phyloP scores from a whole-genome alignment of 2,888 invertebrate genomes.

The Agapetus fuscipes region DNA sequence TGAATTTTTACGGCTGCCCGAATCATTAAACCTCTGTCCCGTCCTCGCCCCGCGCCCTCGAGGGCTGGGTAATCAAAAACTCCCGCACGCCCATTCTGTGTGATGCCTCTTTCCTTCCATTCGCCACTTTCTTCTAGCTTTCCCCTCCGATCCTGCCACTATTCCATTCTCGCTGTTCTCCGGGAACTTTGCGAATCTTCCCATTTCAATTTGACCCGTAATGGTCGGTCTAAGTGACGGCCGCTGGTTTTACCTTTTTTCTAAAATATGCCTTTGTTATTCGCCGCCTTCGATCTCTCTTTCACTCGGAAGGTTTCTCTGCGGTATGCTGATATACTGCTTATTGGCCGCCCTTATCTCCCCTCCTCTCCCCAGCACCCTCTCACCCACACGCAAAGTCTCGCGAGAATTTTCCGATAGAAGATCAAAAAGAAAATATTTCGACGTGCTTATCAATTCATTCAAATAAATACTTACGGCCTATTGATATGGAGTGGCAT shows the following conservation, averaged over 20 bases:
- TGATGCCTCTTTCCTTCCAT: too few species aligned
- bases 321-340: background rate
- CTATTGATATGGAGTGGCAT: too few species aligned
- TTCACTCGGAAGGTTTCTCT: background rate
- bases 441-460: too few species aligned
- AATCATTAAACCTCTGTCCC: constrained; percentile 4
- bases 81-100: background rate
- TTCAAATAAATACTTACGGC: too few species aligned
- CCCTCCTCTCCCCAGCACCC: too few species aligned
- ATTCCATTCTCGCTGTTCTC: background rate
- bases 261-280: background rate
- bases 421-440: too few species aligned
- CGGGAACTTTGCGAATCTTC: background rate
- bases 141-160: background rate
- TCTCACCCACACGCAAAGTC: too few species aligned
- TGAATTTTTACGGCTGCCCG: constrained; percentile 8
- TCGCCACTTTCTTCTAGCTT: too few species aligned
- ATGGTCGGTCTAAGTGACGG: background rate
- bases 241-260: background rate
- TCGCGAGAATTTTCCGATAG: too few species aligned
- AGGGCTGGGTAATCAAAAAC: background rate
- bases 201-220: background rate
- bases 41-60: constrained; percentile 1
- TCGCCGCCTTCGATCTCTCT: background rate
- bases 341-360: background rate